These are phyloP conservation scores for Benthosema pterotum DNA, from an alignment of 2,797 vertebrate species.

Conservation along the genomic window DNA sequence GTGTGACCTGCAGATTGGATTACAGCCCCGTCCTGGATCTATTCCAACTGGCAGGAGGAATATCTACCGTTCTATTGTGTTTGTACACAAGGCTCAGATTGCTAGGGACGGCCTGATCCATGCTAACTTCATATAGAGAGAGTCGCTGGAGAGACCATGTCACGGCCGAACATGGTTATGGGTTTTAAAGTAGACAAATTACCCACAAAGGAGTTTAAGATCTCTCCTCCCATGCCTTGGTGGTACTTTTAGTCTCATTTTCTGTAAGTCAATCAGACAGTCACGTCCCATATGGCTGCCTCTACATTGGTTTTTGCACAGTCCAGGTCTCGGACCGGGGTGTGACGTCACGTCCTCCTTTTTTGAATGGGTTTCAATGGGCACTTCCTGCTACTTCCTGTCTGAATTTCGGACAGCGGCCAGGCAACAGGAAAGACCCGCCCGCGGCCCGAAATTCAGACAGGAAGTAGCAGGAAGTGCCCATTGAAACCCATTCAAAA, in stretches of 20 bases:
- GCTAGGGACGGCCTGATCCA: conserved; percentile 40
- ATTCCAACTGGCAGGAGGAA: conserved; percentile 43
- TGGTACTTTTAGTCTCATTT: conserved; percentile 5
- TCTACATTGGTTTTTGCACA: too few species aligned
- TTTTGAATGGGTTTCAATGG: too few species aligned
- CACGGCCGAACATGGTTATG: conserved; percentile 19
- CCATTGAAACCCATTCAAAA: too few species aligned
- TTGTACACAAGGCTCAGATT: conserved; percentile 38
- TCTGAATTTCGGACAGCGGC: too few species aligned
- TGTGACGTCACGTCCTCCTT: too few species aligned
- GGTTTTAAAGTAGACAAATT: conserved; percentile 26
- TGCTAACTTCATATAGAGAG: conserved; percentile 41
- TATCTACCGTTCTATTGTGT: conserved; percentile 29
- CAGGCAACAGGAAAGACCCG: too few species aligned
- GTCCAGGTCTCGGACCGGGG: too few species aligned
- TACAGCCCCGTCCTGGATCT: conserved; percentile 48
- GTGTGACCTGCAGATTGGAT: conserved; percentile 62
- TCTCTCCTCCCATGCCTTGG: conserved; percentile 8
- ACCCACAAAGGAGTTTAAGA: conserved; percentile 36
- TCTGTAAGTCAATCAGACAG: too few species aligned
- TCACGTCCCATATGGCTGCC: too few species aligned
- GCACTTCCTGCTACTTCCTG: too few species aligned
- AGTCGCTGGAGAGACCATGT: conserved; percentile 38
- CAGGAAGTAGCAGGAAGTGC: too few species aligned
- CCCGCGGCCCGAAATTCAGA: too few species aligned